Percentiles rank a stretch among this genome's conserved stretches.
phyloP scores from a whole-genome alignment of 1,140 invertebrate genomes.

The Steinernema feltiae region DNA sequence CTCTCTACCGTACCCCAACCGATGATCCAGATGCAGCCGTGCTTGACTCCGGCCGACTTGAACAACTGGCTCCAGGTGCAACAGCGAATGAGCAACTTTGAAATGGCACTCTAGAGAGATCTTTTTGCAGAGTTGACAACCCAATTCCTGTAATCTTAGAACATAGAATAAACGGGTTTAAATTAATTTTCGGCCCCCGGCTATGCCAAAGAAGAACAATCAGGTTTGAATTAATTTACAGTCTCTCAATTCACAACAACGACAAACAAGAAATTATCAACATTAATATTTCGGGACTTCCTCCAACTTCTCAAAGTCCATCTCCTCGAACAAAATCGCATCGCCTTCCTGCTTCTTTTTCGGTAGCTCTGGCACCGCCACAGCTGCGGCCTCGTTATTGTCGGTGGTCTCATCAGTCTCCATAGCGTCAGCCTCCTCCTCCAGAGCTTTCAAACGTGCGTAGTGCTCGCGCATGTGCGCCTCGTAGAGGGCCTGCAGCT shows the following conservation, averaged over 20 bases:
- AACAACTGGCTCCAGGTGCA: background rate
- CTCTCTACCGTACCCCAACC: conserved; percentile 16
- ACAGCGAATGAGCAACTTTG: background rate
- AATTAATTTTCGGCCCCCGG: too few relatives aligned
- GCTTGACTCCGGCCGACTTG: background rate
- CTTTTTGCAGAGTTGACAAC: background rate
- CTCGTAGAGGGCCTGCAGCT: conserved; percentile 38
- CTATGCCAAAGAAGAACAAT: too few relatives aligned
- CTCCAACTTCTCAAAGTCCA: conserved; percentile 54
- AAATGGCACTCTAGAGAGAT: background rate
- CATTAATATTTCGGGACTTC: conserved; percentile 49
- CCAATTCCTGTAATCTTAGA: background rate
- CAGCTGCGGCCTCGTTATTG: background rate
- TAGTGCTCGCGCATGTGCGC: conserved; percentile 25
- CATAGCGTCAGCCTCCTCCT: conserved; percentile 11
- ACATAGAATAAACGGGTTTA: background rate
- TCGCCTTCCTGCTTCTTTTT: conserved; percentile 31
- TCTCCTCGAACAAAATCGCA: conserved; percentile 51
- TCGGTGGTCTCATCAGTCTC: conserved; percentile 41
- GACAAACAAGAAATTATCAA: conserved; percentile 13
- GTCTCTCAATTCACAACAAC: conserved; percentile 16
- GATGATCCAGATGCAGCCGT: background rate
- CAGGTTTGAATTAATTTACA: too few relatives aligned
- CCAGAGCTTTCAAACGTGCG: background rate
- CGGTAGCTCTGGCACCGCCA: background rate